A percentile compares a stretch with the other conserved stretches of the same genome.
Conservation (phyloP, 2,888 invertebrate genomes). For the Orthonychiurus folsomi region DNA sequence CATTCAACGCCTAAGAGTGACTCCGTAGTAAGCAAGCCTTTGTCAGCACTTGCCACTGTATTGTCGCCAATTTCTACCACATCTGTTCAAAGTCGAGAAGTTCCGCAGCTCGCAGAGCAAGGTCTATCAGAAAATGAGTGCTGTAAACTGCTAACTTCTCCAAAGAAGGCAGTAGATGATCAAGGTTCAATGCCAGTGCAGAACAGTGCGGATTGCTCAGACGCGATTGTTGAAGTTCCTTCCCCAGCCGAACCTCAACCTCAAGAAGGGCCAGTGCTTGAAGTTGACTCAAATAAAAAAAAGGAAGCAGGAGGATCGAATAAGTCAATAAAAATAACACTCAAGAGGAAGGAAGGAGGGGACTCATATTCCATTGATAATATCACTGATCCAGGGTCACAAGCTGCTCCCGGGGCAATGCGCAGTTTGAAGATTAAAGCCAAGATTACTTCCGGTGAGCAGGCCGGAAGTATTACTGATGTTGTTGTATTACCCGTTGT, state of each 20-base stretch:
- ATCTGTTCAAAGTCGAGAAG: neutral
- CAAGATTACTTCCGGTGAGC: conserved; percentile 24
- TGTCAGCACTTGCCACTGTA: neutral
- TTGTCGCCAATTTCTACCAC: neutral
- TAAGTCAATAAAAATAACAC: conserved; percentile 27
- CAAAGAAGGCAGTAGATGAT: neutral
- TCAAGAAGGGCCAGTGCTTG: neutral
- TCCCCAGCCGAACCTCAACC: conserved; percentile 1
- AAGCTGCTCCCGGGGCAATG: conserved; percentile 10
- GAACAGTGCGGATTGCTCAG: conserved; percentile 3
- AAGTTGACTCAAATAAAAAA: neutral
- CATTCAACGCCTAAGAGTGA: neutral
- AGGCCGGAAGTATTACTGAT: conserved; percentile 25
- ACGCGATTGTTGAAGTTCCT: neutral
- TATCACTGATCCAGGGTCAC: conserved; percentile 14
- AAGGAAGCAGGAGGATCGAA: neutral
- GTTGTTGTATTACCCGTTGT: conserved; percentile 30
- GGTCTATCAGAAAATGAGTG: neutral
- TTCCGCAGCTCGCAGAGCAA: too few species aligned
- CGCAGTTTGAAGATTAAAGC: conserved; percentile 32
- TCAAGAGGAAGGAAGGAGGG: conserved; percentile 25
- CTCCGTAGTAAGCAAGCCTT: neutral
- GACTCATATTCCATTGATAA: conserved; percentile 28
- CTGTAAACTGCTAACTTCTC: neutral
- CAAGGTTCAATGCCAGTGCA: neutral